Percentiles rank a stretch among this genome's conserved stretches.
Conservation (phyloP, 2,888 invertebrate genomes). For the Heliconius hortense region DNA sequence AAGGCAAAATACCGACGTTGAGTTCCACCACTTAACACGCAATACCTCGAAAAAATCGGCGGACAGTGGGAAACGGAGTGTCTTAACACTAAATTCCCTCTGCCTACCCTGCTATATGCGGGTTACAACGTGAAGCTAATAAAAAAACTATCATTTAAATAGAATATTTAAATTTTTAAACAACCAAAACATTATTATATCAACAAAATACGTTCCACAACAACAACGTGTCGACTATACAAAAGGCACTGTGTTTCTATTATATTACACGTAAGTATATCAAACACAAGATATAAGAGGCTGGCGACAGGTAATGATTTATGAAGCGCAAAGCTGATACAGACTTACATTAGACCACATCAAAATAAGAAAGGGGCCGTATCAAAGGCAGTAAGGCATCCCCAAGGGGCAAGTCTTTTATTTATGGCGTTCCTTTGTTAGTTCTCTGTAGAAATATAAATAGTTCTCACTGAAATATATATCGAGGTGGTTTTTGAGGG, state of each 20-base stretch:
- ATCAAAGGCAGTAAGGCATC: slow-evolving; percentile 78
- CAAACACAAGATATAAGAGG: slow-evolving; percentile 34
- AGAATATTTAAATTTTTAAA: not conserved
- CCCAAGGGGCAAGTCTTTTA: slow-evolving; percentile 69
- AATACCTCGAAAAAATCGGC: no score
- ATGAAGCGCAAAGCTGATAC: slow-evolving; percentile 72
- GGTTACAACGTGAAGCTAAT: no score
- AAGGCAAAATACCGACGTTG: no score
- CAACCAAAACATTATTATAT: not conserved
- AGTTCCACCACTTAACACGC: no score
- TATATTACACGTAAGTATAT: slow-evolving; percentile 30
- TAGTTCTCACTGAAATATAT: slow-evolving; percentile 79
- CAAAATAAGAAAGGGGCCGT: slow-evolving; percentile 78
- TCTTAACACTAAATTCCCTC: no score
- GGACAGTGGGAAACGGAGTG: no score
- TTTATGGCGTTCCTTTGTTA: slow-evolving; percentile 78
- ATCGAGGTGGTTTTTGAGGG: slow-evolving; percentile 74
- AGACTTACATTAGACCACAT: slow-evolving; percentile 73
- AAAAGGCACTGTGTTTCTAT: slow-evolving; percentile 27
- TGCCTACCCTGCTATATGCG: no score
- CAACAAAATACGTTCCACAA: not conserved
- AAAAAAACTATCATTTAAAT: no score
- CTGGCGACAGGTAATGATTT: slow-evolving; percentile 73
- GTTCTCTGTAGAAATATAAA: slow-evolving; percentile 74
- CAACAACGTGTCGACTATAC: not conserved